Evolutionary conservation across 2,888 invertebrate species (phyloP), one percentile per base, ranked within the genome.

Genomic region (Lasioglossum vierecki): DNA sequence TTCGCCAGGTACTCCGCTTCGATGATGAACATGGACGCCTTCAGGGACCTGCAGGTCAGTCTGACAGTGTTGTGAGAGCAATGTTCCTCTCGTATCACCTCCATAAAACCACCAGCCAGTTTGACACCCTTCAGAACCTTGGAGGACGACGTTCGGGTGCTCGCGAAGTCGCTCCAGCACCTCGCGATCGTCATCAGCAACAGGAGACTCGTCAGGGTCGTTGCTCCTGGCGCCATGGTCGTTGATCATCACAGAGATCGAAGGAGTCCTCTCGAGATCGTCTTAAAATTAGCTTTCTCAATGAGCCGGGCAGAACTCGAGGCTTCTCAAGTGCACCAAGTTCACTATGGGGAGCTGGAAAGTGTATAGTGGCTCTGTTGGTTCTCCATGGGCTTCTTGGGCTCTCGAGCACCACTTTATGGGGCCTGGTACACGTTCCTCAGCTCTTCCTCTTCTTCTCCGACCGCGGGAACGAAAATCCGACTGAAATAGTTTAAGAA

Each of bases 21-120:
- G 80, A 95, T 88, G 11, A 95, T 88, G 85, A 94, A 93, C 18
- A 95, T 88, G 79, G 94, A 93, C 2, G 95, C 94, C 53, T 88
- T 91, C 22, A 95, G 86, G 5, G 95, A 95, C 79, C 93, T 91
- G 90, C 94, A 94, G 35, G 94, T 94, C 9, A 95, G 86, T 35
- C 95, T 90, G 0, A 94, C 84, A 8, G 92, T 79, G 0, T 91
- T 80, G 41, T 93, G 91, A 35, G 95, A 94, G 82, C 95, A 95
- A 13, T 91, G 91, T 4, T 92, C 92, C 79, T 95, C 94, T 71
- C 94, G 91, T 15, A 95, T 91, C 66, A 94, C 88, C 80, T 95
- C 95, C 93, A 95, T 94, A 78, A 91, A 92, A 15, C 92, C 89
- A 4, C 92, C 91, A 13, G 91, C 89, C 5, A 94, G 84, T 72